Conservation (phyloP, 2,888 invertebrate genomes). For the Tiliacea aurago region DNA sequence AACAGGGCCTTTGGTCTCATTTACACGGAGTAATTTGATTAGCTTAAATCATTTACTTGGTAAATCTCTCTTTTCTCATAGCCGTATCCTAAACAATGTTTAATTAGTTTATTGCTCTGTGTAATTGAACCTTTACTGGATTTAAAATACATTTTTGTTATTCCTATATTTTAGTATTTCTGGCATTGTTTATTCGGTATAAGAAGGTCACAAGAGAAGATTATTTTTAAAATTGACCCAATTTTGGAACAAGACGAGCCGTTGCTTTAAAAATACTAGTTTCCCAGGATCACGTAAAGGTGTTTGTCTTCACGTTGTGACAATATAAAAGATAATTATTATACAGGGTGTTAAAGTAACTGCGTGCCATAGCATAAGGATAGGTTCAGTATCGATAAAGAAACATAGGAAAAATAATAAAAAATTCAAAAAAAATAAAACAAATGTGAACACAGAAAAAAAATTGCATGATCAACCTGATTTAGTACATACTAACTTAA, state of each 20-base stretch:
- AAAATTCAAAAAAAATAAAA: no score
- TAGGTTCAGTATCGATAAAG: no score
- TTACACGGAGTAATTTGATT: neutral
- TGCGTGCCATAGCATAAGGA: no score
- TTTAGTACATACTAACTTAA: no score
- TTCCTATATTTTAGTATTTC: neutral
- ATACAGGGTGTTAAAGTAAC: no score
- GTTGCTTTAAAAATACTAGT: neutral
- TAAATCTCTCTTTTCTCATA: neutral
- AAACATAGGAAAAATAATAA: no score
- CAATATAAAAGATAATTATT: neutral
- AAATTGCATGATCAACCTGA: no score
- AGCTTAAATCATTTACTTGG: neutral
- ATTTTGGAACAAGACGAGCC: neutral
- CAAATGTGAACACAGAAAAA: no score
- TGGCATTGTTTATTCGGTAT: neutral
- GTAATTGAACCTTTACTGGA: neutral
- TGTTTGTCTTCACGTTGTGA: neutral
- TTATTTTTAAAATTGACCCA: neutral
- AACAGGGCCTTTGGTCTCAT: neutral
- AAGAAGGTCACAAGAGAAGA: neutral
- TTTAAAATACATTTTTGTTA: conserved; percentile 24
- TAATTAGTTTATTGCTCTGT: neutral
- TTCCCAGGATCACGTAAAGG: neutral
- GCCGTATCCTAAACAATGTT: neutral